Conservation (phyloP, 2,113 vertebrate genomes). For the Helogale parvula region DNA sequence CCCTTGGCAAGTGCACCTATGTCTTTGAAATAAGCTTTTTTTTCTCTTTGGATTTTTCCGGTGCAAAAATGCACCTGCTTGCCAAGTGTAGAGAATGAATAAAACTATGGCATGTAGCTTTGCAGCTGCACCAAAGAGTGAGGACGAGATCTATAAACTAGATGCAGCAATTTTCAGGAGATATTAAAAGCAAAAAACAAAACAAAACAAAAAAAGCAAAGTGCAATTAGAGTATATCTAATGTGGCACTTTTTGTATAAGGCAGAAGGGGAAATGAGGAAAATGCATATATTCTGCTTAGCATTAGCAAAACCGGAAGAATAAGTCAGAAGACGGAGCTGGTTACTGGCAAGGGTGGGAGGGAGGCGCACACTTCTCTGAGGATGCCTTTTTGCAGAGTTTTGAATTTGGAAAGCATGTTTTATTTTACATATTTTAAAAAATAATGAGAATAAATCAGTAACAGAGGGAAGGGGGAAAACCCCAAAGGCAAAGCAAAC, state of each 20-base stretch:
- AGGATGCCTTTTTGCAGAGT: neutral
- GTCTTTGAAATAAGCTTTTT: neutral
- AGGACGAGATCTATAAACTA: neutral
- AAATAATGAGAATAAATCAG: neutral
- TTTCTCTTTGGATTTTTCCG: neutral
- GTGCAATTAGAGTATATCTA: neutral
- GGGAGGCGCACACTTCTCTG: neutral
- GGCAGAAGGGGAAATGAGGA: neutral
- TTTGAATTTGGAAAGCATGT: neutral
- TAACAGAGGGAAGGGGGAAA: neutral
- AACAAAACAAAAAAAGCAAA: neutral
- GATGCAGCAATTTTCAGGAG: neutral
- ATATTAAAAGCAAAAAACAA: neutral
- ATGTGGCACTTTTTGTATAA: neutral
- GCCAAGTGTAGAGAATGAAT: neutral
- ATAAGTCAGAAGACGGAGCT: neutral
- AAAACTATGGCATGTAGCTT: neutral
- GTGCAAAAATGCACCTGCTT: neutral
- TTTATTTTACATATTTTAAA: neutral
- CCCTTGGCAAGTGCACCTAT: neutral
- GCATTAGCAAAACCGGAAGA: neutral
- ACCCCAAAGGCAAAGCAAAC: neutral
- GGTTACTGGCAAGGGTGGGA: neutral
- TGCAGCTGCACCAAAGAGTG: neutral
- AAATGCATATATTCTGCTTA: neutral